These are phyloP conservation scores for Eurytoma adleriae DNA, from an alignment of 2,888 invertebrate genomes.

Conservation along the genomic window DNA sequence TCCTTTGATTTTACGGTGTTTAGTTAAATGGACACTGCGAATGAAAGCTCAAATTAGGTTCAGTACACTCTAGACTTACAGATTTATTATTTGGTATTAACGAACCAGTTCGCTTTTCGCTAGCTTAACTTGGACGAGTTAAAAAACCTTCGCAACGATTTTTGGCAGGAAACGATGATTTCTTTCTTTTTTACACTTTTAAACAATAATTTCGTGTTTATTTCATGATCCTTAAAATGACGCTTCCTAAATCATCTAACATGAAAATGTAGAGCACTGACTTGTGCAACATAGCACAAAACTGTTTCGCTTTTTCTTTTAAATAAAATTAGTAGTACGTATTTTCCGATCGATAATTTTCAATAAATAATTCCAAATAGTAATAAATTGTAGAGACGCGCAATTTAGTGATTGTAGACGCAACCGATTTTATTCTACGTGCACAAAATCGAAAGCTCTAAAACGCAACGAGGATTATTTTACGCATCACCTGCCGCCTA, in stretches of 20 bases:
- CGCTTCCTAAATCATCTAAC: constrained; percentile 22
- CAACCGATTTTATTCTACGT: constrained; percentile 22
- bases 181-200: constrained; percentile 25
- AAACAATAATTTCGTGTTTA: constrained; percentile 30
- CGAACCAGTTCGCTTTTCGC: constrained; percentile 44
- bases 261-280: constrained; percentile 20
- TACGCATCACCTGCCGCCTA: constrained; percentile 44
- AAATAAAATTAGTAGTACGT: constrained; percentile 3
- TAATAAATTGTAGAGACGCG: too few relatives aligned
- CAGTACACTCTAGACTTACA: constrained; percentile 42
- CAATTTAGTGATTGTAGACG: too few relatives aligned
- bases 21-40: constrained; percentile 49
- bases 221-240: constrained; percentile 6
- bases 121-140: constrained; percentile 50
- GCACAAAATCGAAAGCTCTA: constrained; percentile 33
- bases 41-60: constrained; percentile 51
- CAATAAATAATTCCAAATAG: too few relatives aligned
- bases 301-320: constrained; percentile 9
- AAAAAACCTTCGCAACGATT: constrained; percentile 45
- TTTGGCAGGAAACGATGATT: constrained; percentile 53
- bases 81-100: constrained; percentile 54
- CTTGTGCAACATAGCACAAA: constrained; percentile 37
- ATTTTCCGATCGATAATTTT: too few relatives aligned
- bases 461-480: constrained; percentile 43
- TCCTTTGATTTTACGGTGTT: constrained; percentile 36